A percentile compares a stretch with the other conserved stretches of the same genome.
These are phyloP conservation scores for Heteropelma amictum DNA, from an alignment of 2,888 invertebrate genomes.

Conservation along the genomic window DNA sequence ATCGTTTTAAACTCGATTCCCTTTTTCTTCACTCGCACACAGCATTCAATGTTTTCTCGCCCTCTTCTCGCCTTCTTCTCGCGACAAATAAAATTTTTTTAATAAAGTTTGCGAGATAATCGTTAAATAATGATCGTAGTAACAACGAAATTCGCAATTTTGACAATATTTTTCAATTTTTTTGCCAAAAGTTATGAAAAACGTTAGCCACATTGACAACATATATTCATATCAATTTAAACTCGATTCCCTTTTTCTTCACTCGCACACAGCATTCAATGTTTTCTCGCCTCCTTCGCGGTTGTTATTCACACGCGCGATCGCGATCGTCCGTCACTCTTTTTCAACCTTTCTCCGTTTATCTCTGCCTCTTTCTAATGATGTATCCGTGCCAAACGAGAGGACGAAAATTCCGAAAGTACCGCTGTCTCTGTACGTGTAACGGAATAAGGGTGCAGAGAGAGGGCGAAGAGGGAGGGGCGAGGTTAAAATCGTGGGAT, in stretches of 20 bases:
- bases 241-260: conserved; percentile 41
- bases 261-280: conserved; percentile 24
- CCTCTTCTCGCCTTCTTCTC: too few relatives aligned
- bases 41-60: neutral
- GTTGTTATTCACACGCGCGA: conserved; percentile 28
- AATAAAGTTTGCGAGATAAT: too few relatives aligned
- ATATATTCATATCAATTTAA: conserved; percentile 21
- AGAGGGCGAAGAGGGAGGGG: neutral
- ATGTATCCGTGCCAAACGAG: too few relatives aligned
- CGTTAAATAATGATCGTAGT: too few relatives aligned
- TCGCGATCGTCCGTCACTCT: conserved; percentile 28
- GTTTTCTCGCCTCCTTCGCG: neutral
- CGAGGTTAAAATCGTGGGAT: conserved; percentile 46
- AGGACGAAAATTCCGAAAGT: conserved; percentile 51
- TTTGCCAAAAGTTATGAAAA: neutral
- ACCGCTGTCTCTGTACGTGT: conserved; percentile 43
- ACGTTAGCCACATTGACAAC: conserved; percentile 19
- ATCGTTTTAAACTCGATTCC: conserved; percentile 20
- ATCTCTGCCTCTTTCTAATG: too few relatives aligned
- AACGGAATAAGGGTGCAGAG: neutral
- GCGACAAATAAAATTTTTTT: too few relatives aligned
- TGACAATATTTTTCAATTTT: neutral
- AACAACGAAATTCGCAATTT: too few relatives aligned
- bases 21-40: conserved; percentile 42
- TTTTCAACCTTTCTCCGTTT: too few relatives aligned